These are phyloP conservation scores for Apeira syringaria DNA, from an alignment of 2,888 invertebrate genomes.

Conservation along the genomic window DNA sequence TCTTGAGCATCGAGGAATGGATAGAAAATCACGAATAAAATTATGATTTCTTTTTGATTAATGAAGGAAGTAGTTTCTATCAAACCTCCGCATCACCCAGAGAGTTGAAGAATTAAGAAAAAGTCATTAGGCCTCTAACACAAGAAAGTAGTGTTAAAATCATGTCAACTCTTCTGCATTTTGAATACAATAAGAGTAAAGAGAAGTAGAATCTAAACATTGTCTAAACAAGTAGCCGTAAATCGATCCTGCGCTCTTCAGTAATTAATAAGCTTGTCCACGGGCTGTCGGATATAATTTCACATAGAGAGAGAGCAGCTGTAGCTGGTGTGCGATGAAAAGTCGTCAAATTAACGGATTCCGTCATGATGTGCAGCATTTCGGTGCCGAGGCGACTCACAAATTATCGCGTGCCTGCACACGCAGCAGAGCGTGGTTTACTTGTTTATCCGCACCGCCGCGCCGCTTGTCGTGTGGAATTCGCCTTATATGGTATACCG, in stretches of 20 bases:
- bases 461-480: slow-evolving; percentile 52
- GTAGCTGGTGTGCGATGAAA: slow-evolving; percentile 18
- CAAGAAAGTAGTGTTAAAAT: too few species aligned
- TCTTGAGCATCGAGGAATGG: too few species aligned
- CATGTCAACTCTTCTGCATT: too few species aligned
- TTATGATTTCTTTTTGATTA: too few species aligned
- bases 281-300: slow-evolving; percentile 10
- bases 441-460: slow-evolving; percentile 55
- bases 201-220: too few species aligned
- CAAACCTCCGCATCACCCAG: too few species aligned
- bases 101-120: too few species aligned
- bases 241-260: slow-evolving; percentile 1
- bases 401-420: slow-evolving; percentile 34
- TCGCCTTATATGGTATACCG: slow-evolving; percentile 72
- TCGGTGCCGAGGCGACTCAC: slow-evolving; percentile 12
- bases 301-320: slow-evolving; percentile 41
- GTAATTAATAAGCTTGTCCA: slow-evolving; percentile 3
- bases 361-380: slow-evolving; percentile 28
- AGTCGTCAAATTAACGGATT: slow-evolving; percentile 50
- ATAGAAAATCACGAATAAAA: too few species aligned
- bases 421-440: slow-evolving; percentile 28
- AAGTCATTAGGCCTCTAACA: too few species aligned
- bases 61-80: too few species aligned
- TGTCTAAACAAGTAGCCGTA: too few species aligned
- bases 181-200: too few species aligned